phyloP scores from a whole-genome alignment of 2,888 invertebrate genomes.

The Actias luna region DNA sequence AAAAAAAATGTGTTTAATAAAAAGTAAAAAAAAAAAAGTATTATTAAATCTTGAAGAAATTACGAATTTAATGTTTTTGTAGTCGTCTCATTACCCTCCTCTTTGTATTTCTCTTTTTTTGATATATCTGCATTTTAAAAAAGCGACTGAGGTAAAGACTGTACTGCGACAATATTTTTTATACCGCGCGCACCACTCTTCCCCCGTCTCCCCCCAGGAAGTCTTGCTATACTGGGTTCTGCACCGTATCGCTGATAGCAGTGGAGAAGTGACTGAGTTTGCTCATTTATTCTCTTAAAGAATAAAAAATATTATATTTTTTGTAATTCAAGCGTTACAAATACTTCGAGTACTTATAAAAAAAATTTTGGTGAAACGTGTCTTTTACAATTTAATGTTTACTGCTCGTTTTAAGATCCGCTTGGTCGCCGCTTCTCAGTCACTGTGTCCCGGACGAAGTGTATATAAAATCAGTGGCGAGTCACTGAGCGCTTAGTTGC shows the following conservation, averaged over 20 bases:
- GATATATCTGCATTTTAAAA: constrained; percentile 58
- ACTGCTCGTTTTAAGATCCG: background rate
- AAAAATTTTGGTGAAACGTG: background rate
- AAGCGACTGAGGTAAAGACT: constrained; percentile 69
- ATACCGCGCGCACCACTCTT: constrained; percentile 19
- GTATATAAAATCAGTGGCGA: constrained; percentile 73
- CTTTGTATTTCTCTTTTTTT: constrained; percentile 30
- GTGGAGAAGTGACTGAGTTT: background rate
- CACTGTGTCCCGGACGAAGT: constrained; percentile 34
- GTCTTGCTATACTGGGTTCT: constrained; percentile 3
- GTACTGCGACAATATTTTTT: constrained; percentile 62
- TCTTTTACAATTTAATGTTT: background rate
- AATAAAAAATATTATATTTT: too few species aligned
- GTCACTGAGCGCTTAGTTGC: constrained; percentile 78
- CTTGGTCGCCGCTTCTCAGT: background rate
- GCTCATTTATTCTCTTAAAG: too few species aligned
- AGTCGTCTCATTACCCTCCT: background rate
- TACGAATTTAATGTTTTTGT: background rate
- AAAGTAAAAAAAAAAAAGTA: constrained; percentile 50
- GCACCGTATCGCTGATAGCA: constrained; percentile 15
- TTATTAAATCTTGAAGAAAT: constrained; percentile 38
- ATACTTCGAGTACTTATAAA: background rate
- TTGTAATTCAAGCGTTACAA: background rate
- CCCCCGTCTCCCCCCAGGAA: background rate
- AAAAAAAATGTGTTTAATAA: constrained; percentile 21